Evolutionary conservation across 1,140 invertebrate species (phyloP).

Genomic region (Sitophilus oryzae): DNA sequence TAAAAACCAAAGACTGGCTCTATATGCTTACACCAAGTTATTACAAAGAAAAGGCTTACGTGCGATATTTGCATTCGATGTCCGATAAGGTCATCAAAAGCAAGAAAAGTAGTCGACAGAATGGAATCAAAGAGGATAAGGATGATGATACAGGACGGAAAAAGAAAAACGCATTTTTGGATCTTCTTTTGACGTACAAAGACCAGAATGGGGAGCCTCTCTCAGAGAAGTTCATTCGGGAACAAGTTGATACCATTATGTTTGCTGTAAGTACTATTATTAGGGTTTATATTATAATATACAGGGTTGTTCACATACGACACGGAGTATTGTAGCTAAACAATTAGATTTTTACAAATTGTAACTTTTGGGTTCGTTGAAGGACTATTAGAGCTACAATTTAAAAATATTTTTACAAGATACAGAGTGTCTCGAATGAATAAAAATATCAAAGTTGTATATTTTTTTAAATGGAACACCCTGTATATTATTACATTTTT

Average conservation of each 20-base stretch:
- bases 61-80: conserved; percentile 43
- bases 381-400: too few relatives aligned
- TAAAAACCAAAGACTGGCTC: conserved; percentile 25
- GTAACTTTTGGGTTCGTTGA: too few relatives aligned
- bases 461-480: too few relatives aligned
- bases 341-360: too few relatives aligned
- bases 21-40: conserved; percentile 30
- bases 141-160: conserved; percentile 41
- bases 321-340: too few relatives aligned
- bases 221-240: conserved; percentile 60
- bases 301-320: too few relatives aligned
- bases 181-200: conserved; percentile 59
- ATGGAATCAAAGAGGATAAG: conserved; percentile 9
- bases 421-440: too few relatives aligned
- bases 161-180: conserved; percentile 64
- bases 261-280: conserved; percentile 57
- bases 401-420: too few relatives aligned
- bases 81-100: conserved; percentile 46
- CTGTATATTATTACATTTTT: too few relatives aligned
- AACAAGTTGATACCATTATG: conserved; percentile 83
- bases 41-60: conserved; percentile 44
- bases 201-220: conserved; percentile 50
- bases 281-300: too few relatives aligned
- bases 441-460: too few relatives aligned
- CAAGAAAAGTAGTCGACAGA: conserved; percentile 36